phyloP scores from a whole-genome alignment of 2,888 invertebrate genomes.

The Temnothorax rugatulus region DNA sequence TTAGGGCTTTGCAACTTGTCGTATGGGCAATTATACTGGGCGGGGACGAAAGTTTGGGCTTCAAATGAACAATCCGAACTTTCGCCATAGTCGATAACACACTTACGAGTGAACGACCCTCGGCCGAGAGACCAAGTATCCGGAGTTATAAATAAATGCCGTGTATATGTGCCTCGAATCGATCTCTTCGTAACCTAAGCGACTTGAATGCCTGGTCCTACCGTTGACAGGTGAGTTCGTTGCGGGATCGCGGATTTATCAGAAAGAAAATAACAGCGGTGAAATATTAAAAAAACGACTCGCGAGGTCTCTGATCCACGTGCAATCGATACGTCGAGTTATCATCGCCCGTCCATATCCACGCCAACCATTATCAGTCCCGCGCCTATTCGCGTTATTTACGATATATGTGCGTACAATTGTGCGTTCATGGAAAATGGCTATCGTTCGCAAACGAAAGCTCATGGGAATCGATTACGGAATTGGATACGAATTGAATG shows the following conservation, averaged over 20 bases:
- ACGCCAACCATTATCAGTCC: constrained; percentile 5
- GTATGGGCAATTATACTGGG: neutral
- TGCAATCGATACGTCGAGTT: constrained; percentile 17
- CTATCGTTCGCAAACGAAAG: constrained; percentile 4
- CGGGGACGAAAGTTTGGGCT: constrained; percentile 4
- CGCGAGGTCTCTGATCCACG: neutral
- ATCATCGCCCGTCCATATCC: constrained; percentile 1
- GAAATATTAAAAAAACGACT: constrained; percentile 7
- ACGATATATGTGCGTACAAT: constrained; percentile 3
- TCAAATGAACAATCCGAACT: constrained; percentile 45
- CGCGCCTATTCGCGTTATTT: constrained; percentile 12
- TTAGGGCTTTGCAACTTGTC: neutral
- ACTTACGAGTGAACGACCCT: constrained; percentile 53
- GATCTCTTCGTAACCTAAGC: constrained; percentile 33
- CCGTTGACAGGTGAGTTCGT: neutral
- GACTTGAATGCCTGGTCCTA: constrained; percentile 32
- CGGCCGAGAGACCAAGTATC: constrained; percentile 22
- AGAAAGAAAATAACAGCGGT: neutral
- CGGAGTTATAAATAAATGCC: constrained; percentile 50
- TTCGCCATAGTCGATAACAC: constrained; percentile 42
- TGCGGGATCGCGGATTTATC: neutral
- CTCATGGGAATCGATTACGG: neutral
- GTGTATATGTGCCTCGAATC: constrained; percentile 12
- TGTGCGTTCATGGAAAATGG: neutral
- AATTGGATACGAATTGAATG: constrained; percentile 14